Conservation (phyloP, 2,797 vertebrate species). For the Sebastes baramenuke region DNA sequence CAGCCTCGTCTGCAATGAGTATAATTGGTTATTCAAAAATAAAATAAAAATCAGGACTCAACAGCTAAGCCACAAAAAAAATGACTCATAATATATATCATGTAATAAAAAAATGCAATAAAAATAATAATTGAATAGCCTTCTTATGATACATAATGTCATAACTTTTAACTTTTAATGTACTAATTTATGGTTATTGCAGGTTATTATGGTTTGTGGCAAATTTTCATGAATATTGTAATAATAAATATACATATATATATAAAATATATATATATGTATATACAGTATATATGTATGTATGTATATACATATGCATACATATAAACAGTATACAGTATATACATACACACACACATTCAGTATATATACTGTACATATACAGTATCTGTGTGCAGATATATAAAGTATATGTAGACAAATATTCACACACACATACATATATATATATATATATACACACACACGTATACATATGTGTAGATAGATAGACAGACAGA, state of each 20-base stretch:
- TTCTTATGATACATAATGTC: neutral
- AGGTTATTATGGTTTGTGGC: neutral
- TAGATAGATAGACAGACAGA: no score
- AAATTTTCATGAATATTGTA: neutral
- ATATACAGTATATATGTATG: neutral
- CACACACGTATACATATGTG: no score
- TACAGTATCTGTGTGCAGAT: no score
- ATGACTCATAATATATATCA: neutral
- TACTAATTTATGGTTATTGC: neutral
- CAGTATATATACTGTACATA: no score
- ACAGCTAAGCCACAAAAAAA: neutral
- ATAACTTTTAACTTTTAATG: neutral
- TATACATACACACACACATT: no score
- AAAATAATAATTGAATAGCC: neutral
- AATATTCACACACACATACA: no score
- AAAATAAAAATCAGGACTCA: neutral
- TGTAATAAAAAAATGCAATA: neutral
- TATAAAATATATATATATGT: neutral
- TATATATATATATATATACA: no score
- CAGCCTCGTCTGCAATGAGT: constrained; percentile 12
- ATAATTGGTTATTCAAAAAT: constrained; percentile 15
- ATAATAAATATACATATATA: neutral
- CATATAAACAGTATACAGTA: neutral
- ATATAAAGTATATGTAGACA: no score
- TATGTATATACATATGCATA: neutral